Base-by-base conservation (phyloP, 2,888 invertebrate species). In the Macaria notata region DNA sequence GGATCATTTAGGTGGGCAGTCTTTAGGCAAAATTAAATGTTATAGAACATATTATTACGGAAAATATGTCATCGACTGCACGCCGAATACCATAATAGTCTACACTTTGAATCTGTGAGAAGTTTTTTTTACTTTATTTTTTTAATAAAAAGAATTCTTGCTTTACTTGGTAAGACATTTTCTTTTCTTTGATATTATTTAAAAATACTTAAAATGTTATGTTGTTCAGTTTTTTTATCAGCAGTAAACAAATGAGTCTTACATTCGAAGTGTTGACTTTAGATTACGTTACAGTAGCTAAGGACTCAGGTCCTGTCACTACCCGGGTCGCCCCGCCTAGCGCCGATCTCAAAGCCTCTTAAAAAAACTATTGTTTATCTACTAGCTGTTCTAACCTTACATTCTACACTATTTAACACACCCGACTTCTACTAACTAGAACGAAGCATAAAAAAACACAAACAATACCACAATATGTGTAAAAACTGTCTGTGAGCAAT, bases 291-390 rank as follows among this genome's bases (percentile, higher is more conserved):
- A 3, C 48, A 4, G 19, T 88, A 86, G 79, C 70, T 84, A 85
- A 86, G 87, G 82, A 76, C 73, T 74, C 69, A 75, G 75, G 71
- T 78, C 76, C 73, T 75, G 58, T 72, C 69, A 75, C 74, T 79
- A 73, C 76, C 79, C 77, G 78, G 88, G 89, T 83, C 78, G 76
- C 90, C 90, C 90, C 89, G 90, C 90, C 90, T 88, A 86, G 81
- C 86, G 90, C 90, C 90, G 82, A 84, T 83, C 72, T 80, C 76
- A 75, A 78, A 84, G 70, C 81, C 83, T 64, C 41, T 66, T 63
- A 70, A 76, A 76, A 73, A 71, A 74, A 70, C 75, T 8, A 7
- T 36, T 77, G 72, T 73, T 72, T 33, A 49, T 58, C 76, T 76
- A 69, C 69, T 68, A 76, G 78, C 73, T 82, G 72, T 78, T 83